Evolutionary conservation across 2,113 vertebrate genomes (phyloP), one percentile per base, ranked within the genome.

Genomic region (Pachyramphus minor): DNA sequence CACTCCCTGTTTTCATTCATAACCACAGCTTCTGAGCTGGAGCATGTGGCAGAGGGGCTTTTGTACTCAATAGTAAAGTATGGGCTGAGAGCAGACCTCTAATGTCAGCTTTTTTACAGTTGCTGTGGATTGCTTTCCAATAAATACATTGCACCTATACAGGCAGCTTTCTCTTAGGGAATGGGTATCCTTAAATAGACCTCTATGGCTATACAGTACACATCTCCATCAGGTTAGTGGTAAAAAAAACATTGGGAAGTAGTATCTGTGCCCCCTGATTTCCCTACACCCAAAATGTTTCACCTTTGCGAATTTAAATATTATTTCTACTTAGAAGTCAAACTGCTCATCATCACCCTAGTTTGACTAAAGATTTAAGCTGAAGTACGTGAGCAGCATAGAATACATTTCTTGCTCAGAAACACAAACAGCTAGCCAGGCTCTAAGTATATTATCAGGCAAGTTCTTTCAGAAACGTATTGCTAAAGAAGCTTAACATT

Each of bases 401-500:
- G 97, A 97, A 98, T 98, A 97, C 95, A 92, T 98, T 98, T 98
- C 98, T 97, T 97, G 97, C 97, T 98, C 98, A 93, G 98, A 98
- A 98, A 98, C 98, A 99, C 99, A 99, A 99, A 99, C 98, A 99
- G 98, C 98, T 98, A 98, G 98, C 98, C 98, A 98, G 98, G 97
- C 99, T 98, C 98, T 99, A 98, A 99, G 99, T 99, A 98, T 99
- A 99, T 99, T 99, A 99, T 99, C 99, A 98, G 98, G 97, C 98
- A 98, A 97, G 98, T 99, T 99, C 99, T 99, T 99, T 99, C 98
- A 99, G 98, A 99, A 99, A 99, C 98, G 99, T 99, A 99, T 99
- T 99, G 99, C 99, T 98, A 99, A 99, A 99, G 99, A 99, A 99
- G 99, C 99, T 99, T 99, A 99, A 99, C 99, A 99, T 99, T 99